phyloP scores from a whole-genome alignment of 1,140 invertebrate genomes.

The Lethocerus indicus region DNA sequence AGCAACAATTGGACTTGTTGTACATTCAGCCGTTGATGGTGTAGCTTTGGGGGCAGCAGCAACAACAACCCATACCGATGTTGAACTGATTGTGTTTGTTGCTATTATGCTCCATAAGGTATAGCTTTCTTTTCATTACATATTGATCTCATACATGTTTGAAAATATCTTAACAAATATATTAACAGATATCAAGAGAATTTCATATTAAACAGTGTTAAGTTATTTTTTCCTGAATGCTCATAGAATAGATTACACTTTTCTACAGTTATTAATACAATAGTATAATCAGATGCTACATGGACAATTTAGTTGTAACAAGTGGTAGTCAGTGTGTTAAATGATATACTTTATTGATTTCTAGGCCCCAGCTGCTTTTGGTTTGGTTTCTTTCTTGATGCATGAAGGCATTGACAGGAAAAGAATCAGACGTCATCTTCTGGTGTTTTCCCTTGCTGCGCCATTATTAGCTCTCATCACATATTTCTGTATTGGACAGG shows the following conservation, averaged over 20 bases:
- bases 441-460: slow-evolving; percentile 88
- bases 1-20: slow-evolving; percentile 88
- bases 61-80: slow-evolving; percentile 82
- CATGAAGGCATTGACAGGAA: slow-evolving; percentile 85
- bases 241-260: too few species aligned
- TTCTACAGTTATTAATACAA: slow-evolving; percentile 4
- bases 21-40: slow-evolving; percentile 96
- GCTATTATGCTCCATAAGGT: slow-evolving; percentile 99
- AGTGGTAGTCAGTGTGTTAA: too few species aligned
- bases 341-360: too few species aligned
- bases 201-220: too few species aligned
- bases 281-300: slow-evolving; percentile 5
- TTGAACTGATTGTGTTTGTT: slow-evolving; percentile 94
- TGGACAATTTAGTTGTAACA: too few species aligned
- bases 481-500: slow-evolving; percentile 83
- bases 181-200: too few species aligned
- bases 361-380: slow-evolving; percentile 92
- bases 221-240: too few species aligned
- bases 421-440: slow-evolving; percentile 71
- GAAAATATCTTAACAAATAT: too few species aligned
- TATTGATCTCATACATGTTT: too few species aligned
- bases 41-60: slow-evolving; percentile 92
- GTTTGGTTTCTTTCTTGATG: slow-evolving; percentile 88
- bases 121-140: too few species aligned
- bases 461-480: slow-evolving; percentile 81